phyloP scores from a whole-genome alignment of 2,113 vertebrate genomes.

The Microcebus murinus region DNA sequence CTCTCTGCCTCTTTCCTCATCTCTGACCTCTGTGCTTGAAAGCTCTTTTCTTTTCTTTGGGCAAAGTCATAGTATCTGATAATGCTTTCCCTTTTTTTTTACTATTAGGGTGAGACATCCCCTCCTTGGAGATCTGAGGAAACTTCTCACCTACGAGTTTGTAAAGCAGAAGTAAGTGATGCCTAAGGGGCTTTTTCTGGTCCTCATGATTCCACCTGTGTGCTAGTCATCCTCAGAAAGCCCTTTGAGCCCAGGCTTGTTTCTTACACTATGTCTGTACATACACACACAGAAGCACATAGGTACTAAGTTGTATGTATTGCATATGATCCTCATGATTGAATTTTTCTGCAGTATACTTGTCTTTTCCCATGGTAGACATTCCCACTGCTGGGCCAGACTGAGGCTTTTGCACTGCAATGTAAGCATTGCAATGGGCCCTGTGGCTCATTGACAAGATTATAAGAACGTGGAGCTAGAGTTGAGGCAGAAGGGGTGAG shows the following conservation, averaged over 20 bases:
- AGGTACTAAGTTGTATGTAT: neutral
- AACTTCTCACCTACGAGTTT: constrained; percentile 92
- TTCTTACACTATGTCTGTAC: neutral
- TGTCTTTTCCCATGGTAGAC: neutral
- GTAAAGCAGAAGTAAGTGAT: constrained; percentile 89
- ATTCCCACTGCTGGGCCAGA: neutral
- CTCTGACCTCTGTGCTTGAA: constrained; percentile 57
- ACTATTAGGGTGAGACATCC: constrained; percentile 87
- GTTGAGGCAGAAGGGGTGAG: neutral
- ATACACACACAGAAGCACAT: neutral
- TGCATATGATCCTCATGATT: neutral
- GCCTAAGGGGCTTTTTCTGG: neutral
- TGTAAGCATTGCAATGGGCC: neutral
- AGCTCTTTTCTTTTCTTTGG: constrained; percentile 31
- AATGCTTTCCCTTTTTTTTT: neutral
- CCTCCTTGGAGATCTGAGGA: constrained; percentile 93
- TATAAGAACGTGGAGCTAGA: constrained; percentile 9
- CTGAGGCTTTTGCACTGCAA: neutral
- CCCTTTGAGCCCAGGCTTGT: neutral
- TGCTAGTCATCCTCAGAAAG: constrained; percentile 8
- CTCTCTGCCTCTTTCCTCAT: constrained; percentile 12
- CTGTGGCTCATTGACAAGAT: constrained; percentile 3
- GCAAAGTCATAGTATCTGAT: constrained; percentile 31
- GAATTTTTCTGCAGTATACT: constrained; percentile 8
- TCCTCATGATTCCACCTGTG: neutral